Conservation (phyloP, 2,113 vertebrate species). For the Tapirus terrestris region DNA sequence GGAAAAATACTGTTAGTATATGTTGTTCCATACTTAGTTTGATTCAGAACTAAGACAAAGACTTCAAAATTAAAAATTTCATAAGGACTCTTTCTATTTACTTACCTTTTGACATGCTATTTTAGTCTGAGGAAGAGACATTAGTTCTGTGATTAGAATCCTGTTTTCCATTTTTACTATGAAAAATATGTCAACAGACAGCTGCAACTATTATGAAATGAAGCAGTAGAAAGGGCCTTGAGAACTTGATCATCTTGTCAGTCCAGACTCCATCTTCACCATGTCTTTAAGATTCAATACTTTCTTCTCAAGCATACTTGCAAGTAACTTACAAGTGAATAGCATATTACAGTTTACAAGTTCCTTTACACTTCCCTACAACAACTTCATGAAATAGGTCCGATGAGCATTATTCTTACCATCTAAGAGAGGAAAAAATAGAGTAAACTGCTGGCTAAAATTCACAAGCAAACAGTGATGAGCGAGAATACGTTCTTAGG, state of each 20-base stretch:
- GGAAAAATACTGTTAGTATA: background rate
- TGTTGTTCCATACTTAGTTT: background rate
- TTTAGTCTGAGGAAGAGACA: background rate
- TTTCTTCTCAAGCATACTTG: background rate
- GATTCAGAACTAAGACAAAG: conserved; percentile 15
- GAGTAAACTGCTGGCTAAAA: background rate
- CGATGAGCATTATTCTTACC: background rate
- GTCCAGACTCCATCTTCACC: background rate
- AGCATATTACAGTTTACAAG: background rate
- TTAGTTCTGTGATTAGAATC: background rate
- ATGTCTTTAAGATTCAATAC: background rate
- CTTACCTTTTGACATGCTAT: background rate
- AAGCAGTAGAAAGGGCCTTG: background rate
- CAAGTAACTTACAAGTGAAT: background rate
- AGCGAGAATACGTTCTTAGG: background rate
- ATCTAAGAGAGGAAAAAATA: background rate
- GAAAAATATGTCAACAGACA: conserved; percentile 36
- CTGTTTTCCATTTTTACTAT: conserved; percentile 10
- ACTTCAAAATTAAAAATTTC: conserved; percentile 25
- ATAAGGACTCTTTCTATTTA: background rate
- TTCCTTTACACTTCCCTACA: background rate
- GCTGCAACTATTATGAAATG: background rate
- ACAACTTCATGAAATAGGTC: background rate
- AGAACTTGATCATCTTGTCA: background rate
- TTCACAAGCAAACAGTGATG: background rate